Evolutionary conservation across 2,888 invertebrate species (phyloP), one percentile per base, ranked within the genome.

Genomic region (Diaperis boleti): DNA sequence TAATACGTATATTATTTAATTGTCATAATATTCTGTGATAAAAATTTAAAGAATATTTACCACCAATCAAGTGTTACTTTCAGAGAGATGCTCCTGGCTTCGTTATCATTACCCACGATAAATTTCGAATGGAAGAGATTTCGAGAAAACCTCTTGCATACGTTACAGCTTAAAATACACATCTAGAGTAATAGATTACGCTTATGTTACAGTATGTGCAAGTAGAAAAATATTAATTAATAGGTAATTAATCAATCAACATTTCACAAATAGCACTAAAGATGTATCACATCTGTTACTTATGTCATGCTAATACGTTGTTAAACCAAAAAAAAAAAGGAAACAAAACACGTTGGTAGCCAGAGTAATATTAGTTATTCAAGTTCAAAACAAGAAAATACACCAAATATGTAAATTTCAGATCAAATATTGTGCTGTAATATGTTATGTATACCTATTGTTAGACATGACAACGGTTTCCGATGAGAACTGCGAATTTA

Each of bases 181-280:
- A 76, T 72, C 70, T 76, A 75, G 66, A 74, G 61, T 72, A 74
- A 26, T 68, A 71, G 50, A 62, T 55, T 45, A 61, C 55, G 67
- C 68, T 71, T 75, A 78, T 78, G 69, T 77, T 79, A 80, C 78
- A 81, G 71, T 79, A 78, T 79, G 81, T 81, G 81, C 80, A 79
- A 79, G 80, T 81, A 81, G 80, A 81, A 81, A 81, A 81, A 81
- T 81, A 81, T 79, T 73, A 77, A 77, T 76, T 65, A 76, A 75
- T 77, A 76, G 76, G 75, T 68, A 73, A 69, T 70, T 67, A 62
- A 68, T 71, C 67, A 64, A 68, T 50, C 49, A 65, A 70, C 60
- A 68, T 57, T 55, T 60, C 60, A 42, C 59, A 54, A 55, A 52
- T 49, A 50, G 57, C 50, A 62, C 45, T 56, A 57, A 62, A 65